Evolutionary conservation across 2,113 vertebrate species (phyloP).

Genomic region (Tor tambroides): DNA sequence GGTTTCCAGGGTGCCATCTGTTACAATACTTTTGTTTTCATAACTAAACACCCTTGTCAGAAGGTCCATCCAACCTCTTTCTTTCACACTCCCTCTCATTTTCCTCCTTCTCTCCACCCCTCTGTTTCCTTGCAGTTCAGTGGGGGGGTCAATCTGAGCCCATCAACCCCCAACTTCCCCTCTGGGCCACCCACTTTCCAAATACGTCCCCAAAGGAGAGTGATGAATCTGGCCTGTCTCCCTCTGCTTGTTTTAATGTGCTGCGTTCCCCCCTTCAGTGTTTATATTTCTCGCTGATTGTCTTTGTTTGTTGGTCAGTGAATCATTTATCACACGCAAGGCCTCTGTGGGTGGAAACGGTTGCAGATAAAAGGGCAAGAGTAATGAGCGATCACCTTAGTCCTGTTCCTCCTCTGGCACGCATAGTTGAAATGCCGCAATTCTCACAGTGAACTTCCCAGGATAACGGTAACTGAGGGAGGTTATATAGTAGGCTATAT

Average conservation of each 20-base stretch:
- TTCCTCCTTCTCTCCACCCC: slow-evolving; percentile 41
- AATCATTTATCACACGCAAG: slow-evolving; percentile 27
- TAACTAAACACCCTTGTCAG: slow-evolving; percentile 62
- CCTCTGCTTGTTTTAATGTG: slow-evolving; percentile 42
- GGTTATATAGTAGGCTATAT: neutral
- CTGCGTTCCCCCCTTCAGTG: neutral
- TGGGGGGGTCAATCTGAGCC: slow-evolving; percentile 59
- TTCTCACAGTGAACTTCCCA: neutral
- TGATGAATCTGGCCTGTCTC: slow-evolving; percentile 35
- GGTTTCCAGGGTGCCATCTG: slow-evolving; percentile 77
- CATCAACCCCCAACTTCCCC: slow-evolving; percentile 46
- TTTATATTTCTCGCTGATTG: neutral
- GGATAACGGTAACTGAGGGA: neutral
- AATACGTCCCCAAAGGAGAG: slow-evolving; percentile 30
- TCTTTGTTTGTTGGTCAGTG: slow-evolving; percentile 26
- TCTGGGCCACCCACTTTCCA: slow-evolving; percentile 63
- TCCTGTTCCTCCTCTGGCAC: slow-evolving; percentile 70
- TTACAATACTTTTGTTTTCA: slow-evolving; percentile 74
- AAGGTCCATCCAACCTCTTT: slow-evolving; percentile 35
- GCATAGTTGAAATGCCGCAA: slow-evolving; percentile 72
- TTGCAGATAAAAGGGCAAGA: slow-evolving; percentile 56
- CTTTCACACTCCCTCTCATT: slow-evolving; percentile 53
- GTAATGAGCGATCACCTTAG: slow-evolving; percentile 63
- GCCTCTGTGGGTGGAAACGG: neutral
- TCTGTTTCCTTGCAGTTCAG: slow-evolving; percentile 63